Base-by-base conservation (phyloP, 2,797 vertebrate species). In the Myripristis murdjan region DNA sequence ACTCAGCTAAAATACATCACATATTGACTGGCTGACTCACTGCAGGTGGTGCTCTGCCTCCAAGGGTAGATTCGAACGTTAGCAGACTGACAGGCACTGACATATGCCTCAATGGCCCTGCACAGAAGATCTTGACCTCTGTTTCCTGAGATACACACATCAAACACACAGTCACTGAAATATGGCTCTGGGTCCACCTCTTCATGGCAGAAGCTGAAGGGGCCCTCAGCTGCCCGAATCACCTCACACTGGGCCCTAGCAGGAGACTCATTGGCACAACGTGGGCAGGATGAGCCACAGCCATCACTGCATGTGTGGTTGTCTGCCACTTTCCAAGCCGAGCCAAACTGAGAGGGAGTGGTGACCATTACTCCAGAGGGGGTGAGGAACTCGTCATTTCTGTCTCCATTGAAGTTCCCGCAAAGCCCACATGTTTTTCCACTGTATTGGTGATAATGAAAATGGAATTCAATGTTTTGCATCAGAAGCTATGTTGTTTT, bases 351-450 rank as follows among this genome's bases (percentile, higher is more conserved):
- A 46, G 86, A 43, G 3, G 84, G 64, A 49, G 59, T 44, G 5
- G 0, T 0, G 0, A 84, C 79, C 2, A 66, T 2, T 0, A 41
- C 20, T 0, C 92, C 93, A 0, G 18, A 53, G 1, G 84, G 93
- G 4, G 90, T 79, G 9, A 26, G 68, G 52, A 95, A 95, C 16
- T 97, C 96, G 0, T 97, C 93, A 0, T 7, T 61, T 14, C 10
- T 63, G 31, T 95, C 75, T 0, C 93, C 92, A 0, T 97, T 95
- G 71, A 94, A 96, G 82, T 97, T 92, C 22, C 96, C 96, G 0
- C 95, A 96, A 10, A 97, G 75, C 1, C 96, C 96, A 0, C 95
- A 95, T 1, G 84, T 75, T 1, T 52, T 60, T 15, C 89, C 92
- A 0, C 79, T 91, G 31, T 3, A 24, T 8, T 26, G 1, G 61